Conservation (phyloP, 2,888 invertebrate genomes). For the Yponomeuta evonymella region DNA sequence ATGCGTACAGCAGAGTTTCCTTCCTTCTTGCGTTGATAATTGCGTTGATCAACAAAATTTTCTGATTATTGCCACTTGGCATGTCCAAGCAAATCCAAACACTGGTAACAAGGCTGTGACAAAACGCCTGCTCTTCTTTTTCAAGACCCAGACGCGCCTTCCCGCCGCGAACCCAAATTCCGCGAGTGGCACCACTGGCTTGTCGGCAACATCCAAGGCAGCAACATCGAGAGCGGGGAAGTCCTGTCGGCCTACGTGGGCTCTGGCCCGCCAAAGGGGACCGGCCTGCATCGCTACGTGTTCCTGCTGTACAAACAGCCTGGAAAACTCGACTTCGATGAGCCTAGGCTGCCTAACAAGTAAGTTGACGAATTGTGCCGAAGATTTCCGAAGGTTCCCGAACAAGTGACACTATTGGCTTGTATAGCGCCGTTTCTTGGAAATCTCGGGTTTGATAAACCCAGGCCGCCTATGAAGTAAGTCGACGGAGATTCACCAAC, state of each 20-base stretch:
- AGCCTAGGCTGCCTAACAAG: conserved; percentile 70
- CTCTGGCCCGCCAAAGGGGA: conserved; percentile 87
- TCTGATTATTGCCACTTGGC: too few species aligned
- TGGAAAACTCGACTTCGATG: conserved; percentile 73
- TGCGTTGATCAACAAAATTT: too few species aligned
- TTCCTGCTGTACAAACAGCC: conserved; percentile 86
- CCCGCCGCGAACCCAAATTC: conserved; percentile 84
- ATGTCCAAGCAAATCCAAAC: too few species aligned
- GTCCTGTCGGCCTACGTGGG: conserved; percentile 86
- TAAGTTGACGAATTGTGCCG: conserved; percentile 31
- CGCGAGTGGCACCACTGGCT: conserved; percentile 96
- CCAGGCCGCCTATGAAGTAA: conserved; percentile 68
- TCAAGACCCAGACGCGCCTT: conserved; percentile 93
- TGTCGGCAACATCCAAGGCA: conserved; percentile 88
- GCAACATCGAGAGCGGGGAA: conserved; percentile 81
- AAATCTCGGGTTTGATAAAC: conserved; percentile 75
- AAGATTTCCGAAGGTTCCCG: not conserved
- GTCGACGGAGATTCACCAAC: conserved; percentile 20
- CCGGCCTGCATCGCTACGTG: conserved; percentile 87
- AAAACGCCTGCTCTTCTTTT: not conserved
- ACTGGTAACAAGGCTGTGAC: too few species aligned
- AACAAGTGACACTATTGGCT: not conserved
- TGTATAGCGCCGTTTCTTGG: conserved; percentile 50
- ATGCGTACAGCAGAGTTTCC: too few species aligned
- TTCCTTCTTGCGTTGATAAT: too few species aligned